These are phyloP conservation scores for Hydrolagus colliei DNA, from an alignment of 2,797 vertebrate genomes.

Conservation along the genomic window DNA sequence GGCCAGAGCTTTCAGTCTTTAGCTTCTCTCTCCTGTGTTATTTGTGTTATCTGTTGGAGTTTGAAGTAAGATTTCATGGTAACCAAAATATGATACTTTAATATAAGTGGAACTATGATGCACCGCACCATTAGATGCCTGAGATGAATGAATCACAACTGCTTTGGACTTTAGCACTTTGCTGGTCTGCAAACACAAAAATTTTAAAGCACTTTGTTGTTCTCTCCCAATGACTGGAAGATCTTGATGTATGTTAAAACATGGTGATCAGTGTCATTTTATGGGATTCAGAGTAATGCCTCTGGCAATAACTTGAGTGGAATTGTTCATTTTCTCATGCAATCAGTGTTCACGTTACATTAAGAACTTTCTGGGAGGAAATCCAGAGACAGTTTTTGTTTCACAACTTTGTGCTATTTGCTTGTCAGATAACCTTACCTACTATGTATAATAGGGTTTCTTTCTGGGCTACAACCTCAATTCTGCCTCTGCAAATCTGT, in stretches of 20 bases:
- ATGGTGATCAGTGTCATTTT: not conserved
- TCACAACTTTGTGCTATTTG: not conserved
- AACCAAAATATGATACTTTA: no score
- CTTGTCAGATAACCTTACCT: not conserved
- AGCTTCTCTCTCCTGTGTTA: no score
- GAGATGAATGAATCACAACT: not conserved
- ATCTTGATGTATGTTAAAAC: not conserved
- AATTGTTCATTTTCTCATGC: not conserved
- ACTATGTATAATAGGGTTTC: not conserved
- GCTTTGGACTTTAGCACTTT: not conserved
- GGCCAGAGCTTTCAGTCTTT: no score
- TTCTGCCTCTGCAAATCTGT: no score
- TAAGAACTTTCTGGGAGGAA: not conserved
- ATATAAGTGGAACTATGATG: no score
- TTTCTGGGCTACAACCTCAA: no score
- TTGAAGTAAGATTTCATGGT: no score
- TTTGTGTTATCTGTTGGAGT: no score
- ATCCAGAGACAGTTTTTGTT: not conserved
- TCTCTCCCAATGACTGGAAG: not conserved
- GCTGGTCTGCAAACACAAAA: not conserved
- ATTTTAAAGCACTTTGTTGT: not conserved
- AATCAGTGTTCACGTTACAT: not conserved
- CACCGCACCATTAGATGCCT: no score
- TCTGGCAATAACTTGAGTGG: not conserved
- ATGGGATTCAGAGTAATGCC: not conserved